These are phyloP conservation scores for Kradibia gibbosae DNA, from an alignment of 1,140 invertebrate genomes.

Conservation along the genomic window DNA sequence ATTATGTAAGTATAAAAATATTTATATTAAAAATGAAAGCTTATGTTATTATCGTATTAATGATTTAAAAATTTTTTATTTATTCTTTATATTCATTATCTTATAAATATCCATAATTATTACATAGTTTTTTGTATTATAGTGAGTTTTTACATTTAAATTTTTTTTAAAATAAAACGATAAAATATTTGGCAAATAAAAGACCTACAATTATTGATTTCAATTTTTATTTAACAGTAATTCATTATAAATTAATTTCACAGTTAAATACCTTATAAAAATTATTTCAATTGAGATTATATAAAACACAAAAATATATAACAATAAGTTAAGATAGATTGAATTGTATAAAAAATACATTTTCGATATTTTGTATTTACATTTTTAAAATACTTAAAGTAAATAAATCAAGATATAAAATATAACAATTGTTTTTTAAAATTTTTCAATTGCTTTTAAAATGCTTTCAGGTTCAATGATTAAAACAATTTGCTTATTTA, in stretches of 20 bases:
- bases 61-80: too few species aligned
- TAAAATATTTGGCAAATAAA: too few species aligned
- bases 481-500: slow-evolving; percentile 3
- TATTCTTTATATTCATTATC: too few species aligned
- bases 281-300: background rate
- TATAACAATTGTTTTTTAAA: background rate
- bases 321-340: background rate
- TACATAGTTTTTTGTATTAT: too few species aligned
- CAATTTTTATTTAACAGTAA: too few species aligned
- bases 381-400: background rate
- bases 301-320: background rate
- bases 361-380: background rate
- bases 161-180: too few species aligned
- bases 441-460: background rate
- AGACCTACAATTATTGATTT: too few species aligned
- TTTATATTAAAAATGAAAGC: too few species aligned
- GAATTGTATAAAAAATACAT: slow-evolving; percentile 6
- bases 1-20: too few species aligned
- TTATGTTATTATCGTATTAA: too few species aligned
- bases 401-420: background rate
- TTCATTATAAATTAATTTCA: background rate
- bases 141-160: too few species aligned
- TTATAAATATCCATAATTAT: too few species aligned
- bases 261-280: background rate
- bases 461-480: background rate